These are phyloP conservation scores for Heliconius sara DNA, from an alignment of 2,888 invertebrate genomes.

Conservation along the genomic window DNA sequence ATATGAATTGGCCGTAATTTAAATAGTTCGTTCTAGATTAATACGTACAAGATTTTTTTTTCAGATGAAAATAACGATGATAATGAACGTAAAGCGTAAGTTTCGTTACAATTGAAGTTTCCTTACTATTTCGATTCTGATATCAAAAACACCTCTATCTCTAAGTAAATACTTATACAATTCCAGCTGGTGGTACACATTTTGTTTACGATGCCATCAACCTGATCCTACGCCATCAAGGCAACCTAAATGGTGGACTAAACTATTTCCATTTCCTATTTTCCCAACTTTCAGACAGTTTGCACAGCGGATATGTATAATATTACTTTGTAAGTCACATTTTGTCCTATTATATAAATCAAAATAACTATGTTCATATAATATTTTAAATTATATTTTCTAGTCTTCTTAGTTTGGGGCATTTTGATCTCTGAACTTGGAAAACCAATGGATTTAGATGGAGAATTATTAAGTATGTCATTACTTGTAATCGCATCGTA, in stretches of 20 bases:
- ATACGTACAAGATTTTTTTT: background rate
- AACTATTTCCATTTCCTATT: slow-evolving; percentile 87
- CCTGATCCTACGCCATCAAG: slow-evolving; percentile 85
- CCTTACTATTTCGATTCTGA: background rate
- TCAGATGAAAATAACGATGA: slow-evolving; percentile 41
- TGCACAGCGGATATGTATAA: slow-evolving; percentile 70
- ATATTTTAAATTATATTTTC: slow-evolving; percentile 40
- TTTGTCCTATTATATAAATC: background rate
- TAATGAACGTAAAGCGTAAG: slow-evolving; percentile 35
- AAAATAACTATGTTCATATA: background rate
- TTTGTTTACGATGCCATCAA: slow-evolving; percentile 87
- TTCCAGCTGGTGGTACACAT: slow-evolving; percentile 85
- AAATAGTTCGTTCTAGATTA: background rate
- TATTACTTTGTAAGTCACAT: slow-evolving; percentile 72
- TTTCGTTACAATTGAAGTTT: slow-evolving; percentile 3
- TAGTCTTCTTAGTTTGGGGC: slow-evolving; percentile 87
- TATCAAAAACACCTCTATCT: background rate
- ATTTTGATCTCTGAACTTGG: slow-evolving; percentile 87
- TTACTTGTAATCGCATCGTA: slow-evolving; percentile 87
- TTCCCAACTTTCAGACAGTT: slow-evolving; percentile 87
- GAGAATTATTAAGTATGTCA: slow-evolving; percentile 87
- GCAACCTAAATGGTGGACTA: slow-evolving; percentile 88
- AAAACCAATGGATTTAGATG: slow-evolving; percentile 85
- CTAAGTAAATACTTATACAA: background rate
- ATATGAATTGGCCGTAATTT: no score